Percentiles rank a stretch among this genome's conserved stretches.
These are phyloP conservation scores for Melikaiella ostensackeni DNA, from an alignment of 2,888 invertebrate species.

Conservation along the genomic window DNA sequence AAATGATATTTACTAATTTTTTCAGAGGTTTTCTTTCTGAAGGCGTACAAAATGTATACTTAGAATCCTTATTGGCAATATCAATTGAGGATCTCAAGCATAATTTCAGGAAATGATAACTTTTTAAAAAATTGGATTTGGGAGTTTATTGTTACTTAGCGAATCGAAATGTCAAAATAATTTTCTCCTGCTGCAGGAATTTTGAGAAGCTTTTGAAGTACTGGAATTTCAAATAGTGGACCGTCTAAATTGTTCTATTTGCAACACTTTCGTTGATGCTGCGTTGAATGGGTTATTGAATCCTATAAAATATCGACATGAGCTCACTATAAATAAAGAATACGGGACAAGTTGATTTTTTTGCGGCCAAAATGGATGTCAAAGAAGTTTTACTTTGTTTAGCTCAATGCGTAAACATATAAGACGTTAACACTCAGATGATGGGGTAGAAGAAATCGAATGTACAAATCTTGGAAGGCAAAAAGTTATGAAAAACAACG, in stretches of 20 bases:
- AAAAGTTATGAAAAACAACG: background rate
- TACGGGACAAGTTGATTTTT: conserved; percentile 11
- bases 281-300: background rate
- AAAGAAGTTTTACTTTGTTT: conserved; percentile 24
- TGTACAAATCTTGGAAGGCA: background rate
- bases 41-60: no score
- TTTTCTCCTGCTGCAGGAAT: no score
- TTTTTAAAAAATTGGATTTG: no score
- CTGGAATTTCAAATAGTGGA: background rate
- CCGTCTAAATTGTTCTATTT: no score
- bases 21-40: no score
- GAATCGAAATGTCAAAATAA: no score
- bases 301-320: background rate
- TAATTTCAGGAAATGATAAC: no score
- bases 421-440: background rate
- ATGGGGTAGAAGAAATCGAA: background rate
- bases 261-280: background rate
- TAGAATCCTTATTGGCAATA: no score
- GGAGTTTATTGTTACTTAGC: no score
- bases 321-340: background rate
- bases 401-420: conserved; percentile 28
- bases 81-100: no score
- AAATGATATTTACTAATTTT: no score
- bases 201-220: background rate
- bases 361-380: conserved; percentile 39